phyloP scores from a whole-genome alignment of 2,797 vertebrate genomes.

The Tangara arthus region DNA sequence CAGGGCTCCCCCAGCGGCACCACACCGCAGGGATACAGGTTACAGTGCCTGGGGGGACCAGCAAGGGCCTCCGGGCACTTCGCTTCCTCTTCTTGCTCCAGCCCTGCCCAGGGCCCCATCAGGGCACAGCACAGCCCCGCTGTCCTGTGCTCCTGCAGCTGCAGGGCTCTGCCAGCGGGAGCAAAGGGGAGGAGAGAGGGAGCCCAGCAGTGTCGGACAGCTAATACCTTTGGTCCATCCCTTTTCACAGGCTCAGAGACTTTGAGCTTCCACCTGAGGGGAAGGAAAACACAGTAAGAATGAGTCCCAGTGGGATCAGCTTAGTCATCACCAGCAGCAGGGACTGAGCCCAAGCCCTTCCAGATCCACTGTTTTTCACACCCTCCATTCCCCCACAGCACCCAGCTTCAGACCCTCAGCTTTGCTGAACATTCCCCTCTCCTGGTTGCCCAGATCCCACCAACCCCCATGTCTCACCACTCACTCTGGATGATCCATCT shows the following conservation, averaged over 20 bases:
- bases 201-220: neutral
- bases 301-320: neutral
- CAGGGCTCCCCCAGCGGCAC: neutral
- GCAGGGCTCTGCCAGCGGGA: neutral
- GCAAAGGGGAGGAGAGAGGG: slow-evolving; percentile 42
- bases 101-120: rapidly evolving
- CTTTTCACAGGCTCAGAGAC: slow-evolving; percentile 85
- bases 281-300: slow-evolving; percentile 5
- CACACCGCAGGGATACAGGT: neutral
- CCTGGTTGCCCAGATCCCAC: neutral
- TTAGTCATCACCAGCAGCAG: neutral
- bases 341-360: neutral
- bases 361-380: neutral
- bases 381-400: rapidly evolving
- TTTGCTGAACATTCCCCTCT: neutral
- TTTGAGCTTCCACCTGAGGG: slow-evolving; percentile 85
- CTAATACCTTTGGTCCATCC: slow-evolving; percentile 92
- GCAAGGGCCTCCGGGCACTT: slow-evolving; percentile 40
- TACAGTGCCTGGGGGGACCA: neutral
- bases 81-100: neutral
- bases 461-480: rapidly evolving
- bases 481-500: neutral
- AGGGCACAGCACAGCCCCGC: neutral
- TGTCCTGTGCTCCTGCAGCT: neutral
- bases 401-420: rapidly evolving